phyloP scores from a whole-genome alignment of 2,113 vertebrate species.

The Cichladusa arquata region DNA sequence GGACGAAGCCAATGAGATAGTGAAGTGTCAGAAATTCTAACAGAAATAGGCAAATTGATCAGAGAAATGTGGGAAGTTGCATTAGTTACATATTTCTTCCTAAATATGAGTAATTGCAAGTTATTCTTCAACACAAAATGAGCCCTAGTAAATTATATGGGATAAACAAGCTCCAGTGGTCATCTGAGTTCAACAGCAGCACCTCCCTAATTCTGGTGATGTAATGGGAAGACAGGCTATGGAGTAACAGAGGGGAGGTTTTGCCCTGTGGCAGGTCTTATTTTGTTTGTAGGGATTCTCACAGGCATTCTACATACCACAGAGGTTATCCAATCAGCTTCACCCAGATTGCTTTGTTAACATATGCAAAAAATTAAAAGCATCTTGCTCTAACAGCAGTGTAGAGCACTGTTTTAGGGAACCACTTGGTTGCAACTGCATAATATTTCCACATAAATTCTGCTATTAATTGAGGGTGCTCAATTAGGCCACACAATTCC shows the following conservation, averaged over 20 bases:
- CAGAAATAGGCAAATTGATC: not conserved
- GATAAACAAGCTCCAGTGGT: not conserved
- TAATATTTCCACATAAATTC: not conserved
- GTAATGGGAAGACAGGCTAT: not conserved
- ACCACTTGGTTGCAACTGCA: not conserved
- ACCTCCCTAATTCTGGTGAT: not conserved
- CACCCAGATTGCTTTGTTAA: not conserved
- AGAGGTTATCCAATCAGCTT: not conserved
- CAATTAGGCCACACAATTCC: not conserved
- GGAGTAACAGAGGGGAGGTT: not conserved
- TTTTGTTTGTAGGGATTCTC: not conserved
- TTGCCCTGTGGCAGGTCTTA: not conserved
- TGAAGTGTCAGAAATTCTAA: not conserved
- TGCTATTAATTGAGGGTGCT: not conserved
- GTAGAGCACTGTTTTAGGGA: not conserved
- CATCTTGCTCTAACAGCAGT: not conserved
- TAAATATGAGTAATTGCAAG: not conserved
- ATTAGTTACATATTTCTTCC: not conserved
- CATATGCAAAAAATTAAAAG: not conserved
- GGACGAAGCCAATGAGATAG: not conserved
- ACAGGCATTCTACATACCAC: not conserved
- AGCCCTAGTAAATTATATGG: not conserved
- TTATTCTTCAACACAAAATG: not conserved
- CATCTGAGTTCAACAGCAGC: not conserved
- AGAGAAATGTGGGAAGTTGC: not conserved